Conservation (phyloP, 2,113 vertebrate species). For the Petrocephalus microphthalmus region DNA sequence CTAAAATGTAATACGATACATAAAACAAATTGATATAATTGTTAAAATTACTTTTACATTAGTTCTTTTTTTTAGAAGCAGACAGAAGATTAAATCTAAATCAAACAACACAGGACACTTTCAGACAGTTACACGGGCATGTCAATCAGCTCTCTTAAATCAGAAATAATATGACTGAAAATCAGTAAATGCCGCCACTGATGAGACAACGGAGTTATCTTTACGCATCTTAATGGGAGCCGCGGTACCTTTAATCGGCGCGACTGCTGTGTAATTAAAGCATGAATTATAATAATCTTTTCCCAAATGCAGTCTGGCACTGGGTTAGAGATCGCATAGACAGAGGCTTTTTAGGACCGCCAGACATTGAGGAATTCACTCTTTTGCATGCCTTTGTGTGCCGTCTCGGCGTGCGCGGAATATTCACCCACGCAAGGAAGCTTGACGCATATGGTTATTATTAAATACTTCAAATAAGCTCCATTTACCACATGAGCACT, state of each 20-base stretch:
- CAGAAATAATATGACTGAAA: conserved; percentile 15
- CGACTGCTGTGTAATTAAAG: conserved; percentile 34
- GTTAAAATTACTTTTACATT: background rate
- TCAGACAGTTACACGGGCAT: conserved; percentile 8
- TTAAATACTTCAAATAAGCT: background rate
- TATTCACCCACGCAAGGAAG: background rate
- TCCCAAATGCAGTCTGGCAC: conserved; percentile 33
- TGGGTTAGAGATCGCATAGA: conserved; percentile 27
- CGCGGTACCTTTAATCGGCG: conserved; percentile 34
- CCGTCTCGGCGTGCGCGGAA: background rate
- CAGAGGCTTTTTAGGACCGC: conserved; percentile 25
- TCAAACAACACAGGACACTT: background rate
- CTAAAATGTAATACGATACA: background rate
- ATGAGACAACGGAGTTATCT: conserved; percentile 30
- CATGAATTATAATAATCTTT: conserved; percentile 34
- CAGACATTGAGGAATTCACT: conserved; percentile 16
- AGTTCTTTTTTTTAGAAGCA: background rate
- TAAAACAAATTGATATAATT: background rate
- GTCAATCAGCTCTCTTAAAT: background rate
- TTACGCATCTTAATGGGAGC: conserved; percentile 43
- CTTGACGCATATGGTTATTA: background rate
- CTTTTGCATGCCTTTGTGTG: conserved; percentile 27
- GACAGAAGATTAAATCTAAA: background rate
- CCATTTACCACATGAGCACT: background rate
- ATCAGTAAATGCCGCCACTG: conserved; percentile 22